Evolutionary conservation across 2,113 vertebrate genomes (phyloP).

Genomic region (Lepus americanus): DNA sequence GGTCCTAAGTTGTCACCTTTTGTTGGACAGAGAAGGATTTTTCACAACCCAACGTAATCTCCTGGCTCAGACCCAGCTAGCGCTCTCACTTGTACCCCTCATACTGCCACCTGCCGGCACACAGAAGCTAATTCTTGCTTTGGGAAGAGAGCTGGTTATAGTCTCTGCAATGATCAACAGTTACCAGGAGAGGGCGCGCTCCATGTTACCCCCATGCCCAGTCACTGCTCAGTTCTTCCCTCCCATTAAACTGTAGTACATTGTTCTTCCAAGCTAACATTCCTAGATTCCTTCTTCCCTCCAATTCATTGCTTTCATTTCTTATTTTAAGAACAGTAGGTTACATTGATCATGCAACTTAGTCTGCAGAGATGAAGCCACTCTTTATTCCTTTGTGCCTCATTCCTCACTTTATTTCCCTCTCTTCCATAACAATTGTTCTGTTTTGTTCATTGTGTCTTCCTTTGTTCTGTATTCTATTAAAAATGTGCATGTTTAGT

Average conservation of each 20-base stretch:
- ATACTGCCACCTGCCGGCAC: background rate
- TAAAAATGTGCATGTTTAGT: background rate
- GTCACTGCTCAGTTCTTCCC: background rate
- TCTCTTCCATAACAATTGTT: background rate
- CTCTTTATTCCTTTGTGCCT: background rate
- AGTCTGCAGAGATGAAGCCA: background rate
- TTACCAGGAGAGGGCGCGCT: background rate
- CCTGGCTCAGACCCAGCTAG: background rate
- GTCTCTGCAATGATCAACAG: background rate
- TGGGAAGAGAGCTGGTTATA: background rate
- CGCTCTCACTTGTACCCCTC: background rate
- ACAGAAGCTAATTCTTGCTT: background rate
- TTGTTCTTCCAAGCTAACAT: background rate
- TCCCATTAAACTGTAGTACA: background rate
- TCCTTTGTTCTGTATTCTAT: background rate
- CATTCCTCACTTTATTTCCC: background rate
- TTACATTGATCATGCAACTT: background rate
- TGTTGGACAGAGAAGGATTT: background rate
- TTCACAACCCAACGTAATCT: background rate
- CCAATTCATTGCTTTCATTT: background rate
- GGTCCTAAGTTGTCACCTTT: background rate
- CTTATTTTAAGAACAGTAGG: background rate
- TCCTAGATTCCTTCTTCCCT: background rate
- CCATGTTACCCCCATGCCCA: rapidly evolving
- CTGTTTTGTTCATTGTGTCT: no score